Percentiles rank a stretch among this genome's conserved stretches.
phyloP scores from a whole-genome alignment of 2,113 vertebrate species.

The Pitta sordida region DNA sequence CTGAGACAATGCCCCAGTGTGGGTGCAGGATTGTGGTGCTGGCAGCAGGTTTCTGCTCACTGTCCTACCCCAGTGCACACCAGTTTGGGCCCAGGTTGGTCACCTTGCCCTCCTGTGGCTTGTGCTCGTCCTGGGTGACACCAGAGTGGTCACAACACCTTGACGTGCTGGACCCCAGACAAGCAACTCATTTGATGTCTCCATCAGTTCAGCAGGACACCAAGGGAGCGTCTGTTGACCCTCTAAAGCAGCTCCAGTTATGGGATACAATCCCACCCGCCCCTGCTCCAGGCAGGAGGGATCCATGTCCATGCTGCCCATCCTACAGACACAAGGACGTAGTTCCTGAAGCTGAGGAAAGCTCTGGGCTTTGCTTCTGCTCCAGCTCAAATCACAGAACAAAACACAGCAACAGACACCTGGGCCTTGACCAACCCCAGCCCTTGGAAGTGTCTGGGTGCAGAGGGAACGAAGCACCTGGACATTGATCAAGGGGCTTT shows the following conservation, averaged over 20 bases:
- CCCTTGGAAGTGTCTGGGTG: background rate
- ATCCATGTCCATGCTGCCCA: background rate
- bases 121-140: background rate
- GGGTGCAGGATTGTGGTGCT: background rate
- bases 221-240: background rate
- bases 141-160: background rate
- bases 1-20: background rate
- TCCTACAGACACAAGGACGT: fast-evolving
- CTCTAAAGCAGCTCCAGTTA: background rate
- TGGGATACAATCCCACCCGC: too few species aligned
- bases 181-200: background rate
- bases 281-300: background rate
- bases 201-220: background rate
- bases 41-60: background rate
- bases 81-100: background rate
- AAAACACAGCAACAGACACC: background rate
- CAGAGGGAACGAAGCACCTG: background rate
- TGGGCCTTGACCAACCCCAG: background rate
- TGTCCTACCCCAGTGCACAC: background rate
- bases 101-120: background rate
- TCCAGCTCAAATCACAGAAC: background rate
- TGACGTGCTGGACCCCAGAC: background rate
- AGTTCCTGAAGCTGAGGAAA: background rate
- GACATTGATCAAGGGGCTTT: background rate
- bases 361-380: background rate